Conservation (phyloP, 2,888 invertebrate genomes). For the Biston betularia region DNA sequence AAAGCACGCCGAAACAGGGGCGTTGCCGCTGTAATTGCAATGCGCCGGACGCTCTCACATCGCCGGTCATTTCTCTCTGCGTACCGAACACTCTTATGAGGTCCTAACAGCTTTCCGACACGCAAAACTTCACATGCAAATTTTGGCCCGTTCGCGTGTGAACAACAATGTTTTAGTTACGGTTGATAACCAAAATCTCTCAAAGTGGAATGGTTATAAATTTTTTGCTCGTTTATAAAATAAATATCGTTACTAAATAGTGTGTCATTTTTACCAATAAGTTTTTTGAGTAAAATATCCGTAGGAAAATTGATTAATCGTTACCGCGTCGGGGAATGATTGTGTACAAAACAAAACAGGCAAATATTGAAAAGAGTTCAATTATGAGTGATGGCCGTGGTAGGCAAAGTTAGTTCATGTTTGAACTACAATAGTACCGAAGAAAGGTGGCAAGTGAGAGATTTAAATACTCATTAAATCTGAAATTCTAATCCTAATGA, state of each 20-base stretch:
- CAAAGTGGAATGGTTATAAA: slow-evolving; percentile 51
- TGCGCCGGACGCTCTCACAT: slow-evolving; percentile 65
- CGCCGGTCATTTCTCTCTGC: slow-evolving; percentile 69
- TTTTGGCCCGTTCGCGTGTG: slow-evolving; percentile 72
- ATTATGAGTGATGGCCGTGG: no score
- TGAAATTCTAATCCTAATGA: no score
- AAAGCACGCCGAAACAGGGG: slow-evolving; percentile 72
- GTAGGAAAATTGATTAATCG: slow-evolving; percentile 44
- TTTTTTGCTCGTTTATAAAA: slow-evolving; percentile 57
- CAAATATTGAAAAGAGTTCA: slow-evolving; percentile 29
- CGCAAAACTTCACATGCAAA: slow-evolving; percentile 63
- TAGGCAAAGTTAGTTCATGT: no score
- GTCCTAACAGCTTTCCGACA: slow-evolving; percentile 78
- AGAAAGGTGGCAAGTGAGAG: no score
- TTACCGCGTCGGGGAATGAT: slow-evolving; percentile 32
- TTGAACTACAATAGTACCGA: no score
- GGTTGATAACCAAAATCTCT: slow-evolving; percentile 63
- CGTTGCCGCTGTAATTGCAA: slow-evolving; percentile 74
- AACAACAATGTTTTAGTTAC: slow-evolving; percentile 70
- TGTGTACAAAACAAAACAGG: slow-evolving; percentile 31
- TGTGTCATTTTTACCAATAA: slow-evolving; percentile 36
- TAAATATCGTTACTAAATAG: slow-evolving; percentile 54
- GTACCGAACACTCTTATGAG: slow-evolving; percentile 72
- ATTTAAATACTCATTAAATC: no score
- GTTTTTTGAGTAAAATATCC: slow-evolving; percentile 42